These are phyloP conservation scores for Aphis gossypii DNA, from an alignment of 1,140 invertebrate genomes.

Conservation along the genomic window DNA sequence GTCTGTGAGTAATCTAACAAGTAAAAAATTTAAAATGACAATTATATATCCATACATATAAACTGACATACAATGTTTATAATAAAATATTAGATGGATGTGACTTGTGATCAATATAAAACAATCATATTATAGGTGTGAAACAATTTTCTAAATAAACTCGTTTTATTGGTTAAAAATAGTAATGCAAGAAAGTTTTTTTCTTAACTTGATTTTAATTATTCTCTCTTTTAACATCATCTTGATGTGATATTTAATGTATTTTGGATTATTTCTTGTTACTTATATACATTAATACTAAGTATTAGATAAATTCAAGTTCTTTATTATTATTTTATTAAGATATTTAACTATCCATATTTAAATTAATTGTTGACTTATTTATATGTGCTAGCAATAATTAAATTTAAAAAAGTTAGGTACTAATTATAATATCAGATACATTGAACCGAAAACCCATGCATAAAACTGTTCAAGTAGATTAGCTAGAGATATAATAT, in stretches of 20 bases:
- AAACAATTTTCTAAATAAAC: conserved; percentile 47
- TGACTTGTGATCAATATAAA: background rate
- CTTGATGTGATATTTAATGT: background rate
- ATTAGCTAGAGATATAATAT: background rate
- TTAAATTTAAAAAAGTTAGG: background rate
- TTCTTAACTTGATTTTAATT: background rate
- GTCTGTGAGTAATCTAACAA: background rate
- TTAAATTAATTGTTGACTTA: background rate
- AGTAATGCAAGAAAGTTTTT: conserved; percentile 8
- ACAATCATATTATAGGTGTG: background rate
- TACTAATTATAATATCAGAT: background rate
- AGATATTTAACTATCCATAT: background rate
- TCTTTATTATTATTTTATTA: background rate
- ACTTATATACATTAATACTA: background rate
- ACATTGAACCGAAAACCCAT: background rate
- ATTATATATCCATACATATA: background rate
- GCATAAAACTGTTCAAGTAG: background rate
- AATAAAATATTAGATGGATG: background rate
- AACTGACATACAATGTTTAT: background rate
- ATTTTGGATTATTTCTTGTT: background rate
- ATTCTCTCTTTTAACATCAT: background rate
- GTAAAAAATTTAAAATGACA: background rate
- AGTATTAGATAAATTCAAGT: background rate
- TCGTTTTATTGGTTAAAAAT: background rate
- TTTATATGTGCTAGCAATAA: background rate